Percentiles rank a stretch among this genome's conserved stretches.
phyloP scores from a whole-genome alignment of 2,888 invertebrate genomes.

The Pristionchus fissidentatus region DNA sequence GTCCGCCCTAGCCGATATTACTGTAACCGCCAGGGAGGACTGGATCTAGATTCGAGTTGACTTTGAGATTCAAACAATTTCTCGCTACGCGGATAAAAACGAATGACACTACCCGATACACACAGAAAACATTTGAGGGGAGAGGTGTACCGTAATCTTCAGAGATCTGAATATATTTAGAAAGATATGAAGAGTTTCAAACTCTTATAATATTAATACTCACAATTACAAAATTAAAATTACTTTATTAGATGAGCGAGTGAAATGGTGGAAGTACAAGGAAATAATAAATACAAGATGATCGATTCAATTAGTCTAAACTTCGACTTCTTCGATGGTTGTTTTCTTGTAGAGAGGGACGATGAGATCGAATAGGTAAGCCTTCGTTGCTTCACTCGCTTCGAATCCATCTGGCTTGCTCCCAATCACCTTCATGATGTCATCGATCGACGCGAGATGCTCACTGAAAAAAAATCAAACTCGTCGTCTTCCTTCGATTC shows the following conservation, averaged over 20 bases:
- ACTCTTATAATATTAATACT: background rate
- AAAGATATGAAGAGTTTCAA: background rate
- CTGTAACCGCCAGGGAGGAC: no score
- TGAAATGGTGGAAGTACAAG: no score
- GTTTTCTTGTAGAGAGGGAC: background rate
- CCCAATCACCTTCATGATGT: background rate
- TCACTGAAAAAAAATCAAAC: background rate
- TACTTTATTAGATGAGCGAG: background rate
- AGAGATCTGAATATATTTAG: background rate
- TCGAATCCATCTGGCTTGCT: background rate
- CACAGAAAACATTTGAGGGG: no score
- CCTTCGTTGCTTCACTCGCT: conserved; percentile 41
- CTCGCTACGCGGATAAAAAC: conserved; percentile 5
- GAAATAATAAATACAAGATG: background rate
- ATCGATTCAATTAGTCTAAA: no score
- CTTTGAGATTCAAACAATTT: conserved; percentile 42
- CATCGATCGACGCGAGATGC: background rate
- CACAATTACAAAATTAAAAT: background rate
- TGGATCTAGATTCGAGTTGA: no score
- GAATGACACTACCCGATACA: background rate
- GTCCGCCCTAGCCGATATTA: no score
- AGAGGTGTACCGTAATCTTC: background rate
- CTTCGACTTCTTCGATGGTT: background rate
- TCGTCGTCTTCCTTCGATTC: background rate
- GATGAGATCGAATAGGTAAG: conserved; percentile 39